Evolutionary conservation across 2,113 vertebrate genomes (phyloP).

Genomic region (Sebastes fasciatus): DNA sequence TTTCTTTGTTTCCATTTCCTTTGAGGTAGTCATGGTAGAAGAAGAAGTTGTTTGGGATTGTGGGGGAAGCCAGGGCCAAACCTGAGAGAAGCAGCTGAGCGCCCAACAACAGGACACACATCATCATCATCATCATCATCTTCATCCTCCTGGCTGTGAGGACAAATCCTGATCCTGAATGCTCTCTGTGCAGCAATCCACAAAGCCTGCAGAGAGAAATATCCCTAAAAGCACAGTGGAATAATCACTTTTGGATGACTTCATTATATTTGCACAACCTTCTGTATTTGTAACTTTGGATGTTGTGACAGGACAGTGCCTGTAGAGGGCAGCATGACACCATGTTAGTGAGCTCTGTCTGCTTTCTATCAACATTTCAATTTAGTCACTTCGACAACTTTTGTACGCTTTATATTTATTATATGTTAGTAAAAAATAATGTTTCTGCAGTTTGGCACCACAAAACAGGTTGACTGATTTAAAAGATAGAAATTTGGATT

Average conservation of each 20-base stretch:
- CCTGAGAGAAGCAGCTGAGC: conserved; percentile 46
- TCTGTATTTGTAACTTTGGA: neutral
- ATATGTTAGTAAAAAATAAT: neutral
- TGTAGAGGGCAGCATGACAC: conserved; percentile 25
- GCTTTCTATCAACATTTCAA: neutral
- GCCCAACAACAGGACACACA: conserved; percentile 53
- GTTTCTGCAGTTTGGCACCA: neutral
- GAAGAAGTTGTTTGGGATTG: conserved; percentile 86
- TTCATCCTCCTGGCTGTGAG: neutral
- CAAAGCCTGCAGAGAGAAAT: conserved; percentile 14
- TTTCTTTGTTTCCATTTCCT: conserved; percentile 69
- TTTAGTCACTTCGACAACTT: neutral
- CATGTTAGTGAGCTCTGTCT: neutral
- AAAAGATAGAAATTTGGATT: neutral
- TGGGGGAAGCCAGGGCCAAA: conserved; percentile 54
- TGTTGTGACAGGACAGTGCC: neutral
- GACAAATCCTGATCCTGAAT: neutral
- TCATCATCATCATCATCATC: conserved; percentile 40
- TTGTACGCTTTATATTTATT: neutral
- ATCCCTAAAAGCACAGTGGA: neutral
- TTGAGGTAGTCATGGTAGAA: conserved; percentile 85
- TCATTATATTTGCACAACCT: neutral
- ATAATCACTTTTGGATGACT: neutral
- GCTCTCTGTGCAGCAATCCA: neutral
- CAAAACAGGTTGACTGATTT: neutral